These are phyloP conservation scores for Scaptomyza polygonia DNA, from an alignment of 2,888 invertebrate genomes.

Conservation along the genomic window DNA sequence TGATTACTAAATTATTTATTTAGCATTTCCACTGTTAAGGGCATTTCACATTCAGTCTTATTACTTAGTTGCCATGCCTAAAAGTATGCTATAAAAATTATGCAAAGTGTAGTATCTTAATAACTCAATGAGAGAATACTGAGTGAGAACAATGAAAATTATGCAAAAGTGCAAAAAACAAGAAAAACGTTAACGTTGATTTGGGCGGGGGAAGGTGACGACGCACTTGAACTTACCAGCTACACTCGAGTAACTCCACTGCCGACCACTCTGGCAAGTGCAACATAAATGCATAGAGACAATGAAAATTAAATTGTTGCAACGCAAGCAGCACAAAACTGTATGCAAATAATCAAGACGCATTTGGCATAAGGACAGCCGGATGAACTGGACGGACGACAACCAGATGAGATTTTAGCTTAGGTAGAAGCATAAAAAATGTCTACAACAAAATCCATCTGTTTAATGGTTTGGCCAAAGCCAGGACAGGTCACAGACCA, in stretches of 20 bases:
- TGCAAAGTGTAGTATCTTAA: not conserved
- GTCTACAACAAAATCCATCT: constrained; percentile 78
- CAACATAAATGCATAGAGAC: constrained; percentile 77
- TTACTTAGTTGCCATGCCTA: constrained; percentile 8
- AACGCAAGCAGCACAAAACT: constrained; percentile 47
- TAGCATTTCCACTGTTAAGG: too few species aligned
- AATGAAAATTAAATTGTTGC: constrained; percentile 76
- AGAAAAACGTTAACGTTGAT: constrained; percentile 30
- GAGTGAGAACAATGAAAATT: constrained; percentile 13
- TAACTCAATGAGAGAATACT: not conserved
- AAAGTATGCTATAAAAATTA: constrained; percentile 37
- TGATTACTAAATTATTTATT: too few species aligned
- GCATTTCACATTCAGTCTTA: too few species aligned
- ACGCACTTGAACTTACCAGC: constrained; percentile 59
- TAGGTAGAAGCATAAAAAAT: constrained; percentile 36
- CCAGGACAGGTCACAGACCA: constrained; percentile 34
- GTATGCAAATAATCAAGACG: constrained; percentile 62
- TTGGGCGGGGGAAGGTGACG: constrained; percentile 11
- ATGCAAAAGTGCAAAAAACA: constrained; percentile 23
- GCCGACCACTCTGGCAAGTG: constrained; percentile 46
- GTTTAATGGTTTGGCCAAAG: constrained; percentile 62
- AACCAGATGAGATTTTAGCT: constrained; percentile 21
- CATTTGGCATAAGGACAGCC: constrained; percentile 25
- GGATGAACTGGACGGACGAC: not conserved
- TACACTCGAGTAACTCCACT: constrained; percentile 52